A percentile compares a stretch with the other conserved stretches of the same genome.
Evolutionary conservation across 1,140 invertebrate species (phyloP).

Genomic region (Scaptomyza montana): DNA sequence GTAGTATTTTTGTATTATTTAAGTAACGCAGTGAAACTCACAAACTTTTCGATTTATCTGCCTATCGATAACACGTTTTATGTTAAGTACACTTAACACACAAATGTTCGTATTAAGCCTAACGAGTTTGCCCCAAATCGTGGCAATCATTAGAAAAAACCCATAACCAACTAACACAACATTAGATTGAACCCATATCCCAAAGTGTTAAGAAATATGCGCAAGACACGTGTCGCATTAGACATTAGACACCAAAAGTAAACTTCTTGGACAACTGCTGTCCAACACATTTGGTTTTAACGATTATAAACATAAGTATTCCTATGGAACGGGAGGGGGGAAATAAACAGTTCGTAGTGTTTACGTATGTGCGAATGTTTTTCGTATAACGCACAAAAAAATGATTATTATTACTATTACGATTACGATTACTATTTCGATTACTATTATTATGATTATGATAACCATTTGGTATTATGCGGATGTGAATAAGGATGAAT

Average conservation of each 20-base stretch:
- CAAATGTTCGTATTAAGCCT: constrained; percentile 24
- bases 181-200: constrained; percentile 27
- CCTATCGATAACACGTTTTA: constrained; percentile 34
- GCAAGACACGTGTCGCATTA: constrained; percentile 74
- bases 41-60: constrained; percentile 25
- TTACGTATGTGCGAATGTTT: constrained; percentile 68
- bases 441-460: constrained; percentile 81
- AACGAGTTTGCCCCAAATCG: constrained; percentile 47
- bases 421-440: constrained; percentile 64
- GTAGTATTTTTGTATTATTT: constrained; percentile 35
- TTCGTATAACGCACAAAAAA: constrained; percentile 62
- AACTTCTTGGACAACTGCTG: constrained; percentile 50
- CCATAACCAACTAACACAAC: constrained; percentile 45
- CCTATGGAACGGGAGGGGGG: neutral
- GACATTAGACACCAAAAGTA: neutral
- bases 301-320: constrained; percentile 81
- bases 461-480: constrained; percentile 75
- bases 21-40: constrained; percentile 63
- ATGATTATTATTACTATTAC: constrained; percentile 74
- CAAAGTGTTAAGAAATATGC: constrained; percentile 66
- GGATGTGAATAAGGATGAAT: neutral
- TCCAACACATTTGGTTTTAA: constrained; percentile 41
- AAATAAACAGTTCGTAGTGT: constrained; percentile 46
- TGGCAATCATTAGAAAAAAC: constrained; percentile 60
- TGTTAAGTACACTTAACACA: neutral